These are phyloP conservation scores for Salvator merianae DNA, from an alignment of 2,113 vertebrate genomes.

Conservation along the genomic window DNA sequence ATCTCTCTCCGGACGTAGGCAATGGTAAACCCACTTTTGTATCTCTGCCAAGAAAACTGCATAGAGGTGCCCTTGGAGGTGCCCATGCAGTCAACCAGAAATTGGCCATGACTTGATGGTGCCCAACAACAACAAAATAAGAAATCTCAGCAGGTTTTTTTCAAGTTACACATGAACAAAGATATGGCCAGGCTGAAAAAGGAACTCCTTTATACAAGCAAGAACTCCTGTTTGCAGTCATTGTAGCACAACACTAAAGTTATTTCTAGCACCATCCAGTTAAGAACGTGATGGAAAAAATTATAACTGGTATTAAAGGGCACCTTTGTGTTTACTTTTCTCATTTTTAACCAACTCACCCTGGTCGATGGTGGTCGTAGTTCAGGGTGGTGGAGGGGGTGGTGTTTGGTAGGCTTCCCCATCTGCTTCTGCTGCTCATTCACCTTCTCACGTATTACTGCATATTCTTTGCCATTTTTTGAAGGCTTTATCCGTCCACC, in stretches of 20 bases:
- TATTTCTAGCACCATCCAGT: neutral
- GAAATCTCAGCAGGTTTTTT: too few relatives aligned
- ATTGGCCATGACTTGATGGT: too few relatives aligned
- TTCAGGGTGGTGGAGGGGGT: slow-evolving; percentile 55
- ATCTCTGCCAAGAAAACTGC: too few relatives aligned
- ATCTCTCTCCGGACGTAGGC: too few relatives aligned
- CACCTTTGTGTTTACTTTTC: neutral
- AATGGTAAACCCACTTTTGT: too few relatives aligned
- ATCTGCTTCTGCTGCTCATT: slow-evolving; percentile 78
- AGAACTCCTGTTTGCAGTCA: neutral
- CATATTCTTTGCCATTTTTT: slow-evolving; percentile 75
- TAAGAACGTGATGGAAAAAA: neutral
- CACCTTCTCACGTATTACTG: slow-evolving; percentile 75
- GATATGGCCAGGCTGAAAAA: neutral
- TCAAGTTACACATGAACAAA: too few relatives aligned
- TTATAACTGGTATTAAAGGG: neutral
- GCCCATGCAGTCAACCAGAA: too few relatives aligned
- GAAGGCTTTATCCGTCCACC: slow-evolving; percentile 61
- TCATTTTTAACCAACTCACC: slow-evolving; percentile 59
- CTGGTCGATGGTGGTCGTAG: slow-evolving; percentile 67
- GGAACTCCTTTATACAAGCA: neutral
- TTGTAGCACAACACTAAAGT: neutral
- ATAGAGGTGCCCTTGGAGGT: too few relatives aligned
- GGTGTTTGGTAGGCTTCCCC: slow-evolving; percentile 71
- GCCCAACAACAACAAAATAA: too few relatives aligned